Percentiles rank a stretch among this genome's conserved stretches.
Conservation (phyloP, 2,113 vertebrate species). For the Lagopus muta region DNA sequence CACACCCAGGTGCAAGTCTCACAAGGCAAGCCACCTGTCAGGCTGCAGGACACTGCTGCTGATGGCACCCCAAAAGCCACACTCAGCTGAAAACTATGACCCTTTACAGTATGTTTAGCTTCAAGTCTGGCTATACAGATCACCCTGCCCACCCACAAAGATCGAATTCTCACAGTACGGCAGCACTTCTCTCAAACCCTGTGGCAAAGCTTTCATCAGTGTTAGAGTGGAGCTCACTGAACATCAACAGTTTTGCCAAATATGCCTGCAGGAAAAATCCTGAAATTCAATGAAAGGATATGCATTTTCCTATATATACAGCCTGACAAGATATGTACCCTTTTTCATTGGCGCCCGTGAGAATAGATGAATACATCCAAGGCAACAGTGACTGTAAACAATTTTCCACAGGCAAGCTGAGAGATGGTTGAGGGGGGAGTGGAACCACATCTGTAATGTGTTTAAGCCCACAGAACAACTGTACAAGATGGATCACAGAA, state of each 20-base stretch:
- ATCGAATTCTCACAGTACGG: neutral
- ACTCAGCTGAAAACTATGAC: neutral
- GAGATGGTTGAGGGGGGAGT: neutral
- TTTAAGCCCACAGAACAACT: neutral
- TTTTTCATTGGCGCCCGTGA: neutral
- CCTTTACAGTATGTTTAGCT: accelerated
- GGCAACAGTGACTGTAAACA: neutral
- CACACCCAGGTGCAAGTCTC: neutral
- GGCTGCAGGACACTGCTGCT: neutral
- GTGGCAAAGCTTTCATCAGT: neutral
- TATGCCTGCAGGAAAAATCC: neutral
- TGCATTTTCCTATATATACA: neutral
- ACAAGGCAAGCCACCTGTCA: neutral
- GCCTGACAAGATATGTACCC: neutral
- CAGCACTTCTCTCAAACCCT: neutral
- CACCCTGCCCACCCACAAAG: neutral
- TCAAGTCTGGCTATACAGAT: neutral
- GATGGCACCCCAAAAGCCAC: neutral
- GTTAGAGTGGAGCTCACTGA: neutral
- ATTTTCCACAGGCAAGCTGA: neutral
- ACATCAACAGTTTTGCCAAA: neutral
- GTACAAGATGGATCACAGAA: neutral
- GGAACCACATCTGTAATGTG: accelerated
- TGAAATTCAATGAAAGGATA: neutral
- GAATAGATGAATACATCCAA: neutral